Base-by-base conservation (phyloP, 2,113 vertebrate species). In the Actenoides hombroni region DNA sequence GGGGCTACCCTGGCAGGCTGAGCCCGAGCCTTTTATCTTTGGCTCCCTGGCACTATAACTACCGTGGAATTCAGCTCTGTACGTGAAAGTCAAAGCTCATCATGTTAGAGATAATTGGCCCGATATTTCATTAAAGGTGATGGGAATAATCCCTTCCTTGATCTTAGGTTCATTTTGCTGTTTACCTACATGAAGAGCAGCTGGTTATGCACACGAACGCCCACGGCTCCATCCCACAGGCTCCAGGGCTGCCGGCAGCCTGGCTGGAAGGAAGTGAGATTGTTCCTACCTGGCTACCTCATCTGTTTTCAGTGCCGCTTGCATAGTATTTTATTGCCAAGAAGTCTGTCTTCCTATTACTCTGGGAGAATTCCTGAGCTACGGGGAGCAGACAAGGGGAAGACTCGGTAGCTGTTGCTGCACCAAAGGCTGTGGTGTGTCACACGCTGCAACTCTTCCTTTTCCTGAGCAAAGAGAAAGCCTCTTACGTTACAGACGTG, bases 401-500 rank as follows among this genome's bases (percentile, higher is more conserved):
- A 67, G 51, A 13, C 12, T 15, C 21, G 2, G 60, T 3, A 60
- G 57, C 31, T 26, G 14, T 35, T 3, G 48, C 37, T 35, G 4
- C 8, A 0, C 35, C 37, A 81, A 25, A 35, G 49, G 54, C 54
- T 74, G 65, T 19, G 56, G 18, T 5, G 4, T 29, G 15, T 25
- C 71, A 9, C 31, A 7, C 13, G 5, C 44, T 2, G 4, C 26
- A 28, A 4, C 10, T 5, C n/a, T 26, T 28, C 59, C 57, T 40
- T 21, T 2, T 16, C n/a, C 56, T 11, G n/a, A 6, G 4, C 5
- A 13, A 82, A n/a, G 56, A 25, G 26, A 24, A 69, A 39, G 14
- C 35, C 9, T 39, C 57, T 37, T 6, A 15, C 20, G 16, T 12
- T 18, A 39, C 35, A 49, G 18, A 48, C 0, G 0, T 10, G 16